Evolutionary conservation across 2,888 invertebrate genomes (phyloP).

Genomic region (Limnephilus rhombicus): DNA sequence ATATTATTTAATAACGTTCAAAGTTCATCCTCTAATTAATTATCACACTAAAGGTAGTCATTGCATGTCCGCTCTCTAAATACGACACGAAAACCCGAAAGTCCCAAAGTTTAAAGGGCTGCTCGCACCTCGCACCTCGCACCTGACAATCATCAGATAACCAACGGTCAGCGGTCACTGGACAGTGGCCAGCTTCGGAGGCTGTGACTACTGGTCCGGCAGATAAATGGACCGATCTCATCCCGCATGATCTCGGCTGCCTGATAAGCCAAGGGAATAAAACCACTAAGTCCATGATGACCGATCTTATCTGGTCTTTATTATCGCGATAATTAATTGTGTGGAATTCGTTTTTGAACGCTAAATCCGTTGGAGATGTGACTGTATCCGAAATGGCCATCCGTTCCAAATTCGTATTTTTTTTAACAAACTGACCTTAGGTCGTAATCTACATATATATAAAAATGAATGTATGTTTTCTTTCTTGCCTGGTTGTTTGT

Average conservation of each 20-base stretch:
- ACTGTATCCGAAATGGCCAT: not conserved
- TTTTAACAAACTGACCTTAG: too few species aligned
- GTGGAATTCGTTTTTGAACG: conserved; percentile 42
- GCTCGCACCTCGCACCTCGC: conserved; percentile 6
- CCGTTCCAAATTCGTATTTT: too few species aligned
- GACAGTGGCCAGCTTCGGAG: conserved; percentile 41
- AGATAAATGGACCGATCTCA: conserved; percentile 64
- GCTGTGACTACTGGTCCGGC: conserved; percentile 40
- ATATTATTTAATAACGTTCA: not conserved
- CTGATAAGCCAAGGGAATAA: conserved; percentile 52
- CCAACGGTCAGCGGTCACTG: not conserved
- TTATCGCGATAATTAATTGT: conserved; percentile 65
- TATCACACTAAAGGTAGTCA: not conserved
- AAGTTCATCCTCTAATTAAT: not conserved
- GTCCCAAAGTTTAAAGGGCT: conserved; percentile 11
- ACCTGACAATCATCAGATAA: conserved; percentile 36
- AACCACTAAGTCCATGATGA: not conserved
- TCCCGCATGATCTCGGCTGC: conserved; percentile 56
- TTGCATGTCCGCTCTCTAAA: not conserved
- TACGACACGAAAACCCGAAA: not conserved
- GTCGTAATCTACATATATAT: too few species aligned
- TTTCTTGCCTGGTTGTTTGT: too few species aligned
- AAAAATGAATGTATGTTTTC: too few species aligned
- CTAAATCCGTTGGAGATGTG: conserved; percentile 21
- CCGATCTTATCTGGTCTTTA: conserved; percentile 59